Conservation (phyloP, 1,140 invertebrate genomes). For the Bombus confusus region DNA sequence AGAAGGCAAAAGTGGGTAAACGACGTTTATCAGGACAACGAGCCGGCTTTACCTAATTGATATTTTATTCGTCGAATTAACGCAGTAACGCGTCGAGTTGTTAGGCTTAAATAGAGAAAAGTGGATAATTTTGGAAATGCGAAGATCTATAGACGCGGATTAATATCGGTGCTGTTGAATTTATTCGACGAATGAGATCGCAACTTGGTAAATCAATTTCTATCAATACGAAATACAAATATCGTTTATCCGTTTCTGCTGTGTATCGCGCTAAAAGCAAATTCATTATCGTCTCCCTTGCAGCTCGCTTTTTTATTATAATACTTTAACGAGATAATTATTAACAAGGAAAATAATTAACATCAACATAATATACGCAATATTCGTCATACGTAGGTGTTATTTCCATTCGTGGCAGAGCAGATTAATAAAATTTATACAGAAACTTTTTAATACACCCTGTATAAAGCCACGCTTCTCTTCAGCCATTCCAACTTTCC, state of each 20-base stretch:
- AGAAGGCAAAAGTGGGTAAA: background rate
- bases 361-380: background rate
- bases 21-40: background rate
- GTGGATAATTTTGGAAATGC: background rate
- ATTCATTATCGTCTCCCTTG: background rate
- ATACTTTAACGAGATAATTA: background rate
- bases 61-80: background rate
- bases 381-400: background rate
- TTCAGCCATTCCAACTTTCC: background rate
- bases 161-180: background rate
- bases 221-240: background rate
- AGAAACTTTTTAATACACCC: background rate
- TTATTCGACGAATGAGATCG: background rate
- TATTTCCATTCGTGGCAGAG: background rate
- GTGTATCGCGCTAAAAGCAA: background rate
- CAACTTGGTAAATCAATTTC: background rate
- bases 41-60: background rate
- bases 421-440: background rate
- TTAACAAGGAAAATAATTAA: background rate
- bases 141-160: background rate
- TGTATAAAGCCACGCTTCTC: background rate
- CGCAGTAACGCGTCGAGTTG: background rate
- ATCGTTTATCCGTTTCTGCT: background rate
- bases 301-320: background rate
- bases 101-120: background rate